Base-by-base conservation (phyloP, 2,797 vertebrate genomes). In the Prunella strophiata region DNA sequence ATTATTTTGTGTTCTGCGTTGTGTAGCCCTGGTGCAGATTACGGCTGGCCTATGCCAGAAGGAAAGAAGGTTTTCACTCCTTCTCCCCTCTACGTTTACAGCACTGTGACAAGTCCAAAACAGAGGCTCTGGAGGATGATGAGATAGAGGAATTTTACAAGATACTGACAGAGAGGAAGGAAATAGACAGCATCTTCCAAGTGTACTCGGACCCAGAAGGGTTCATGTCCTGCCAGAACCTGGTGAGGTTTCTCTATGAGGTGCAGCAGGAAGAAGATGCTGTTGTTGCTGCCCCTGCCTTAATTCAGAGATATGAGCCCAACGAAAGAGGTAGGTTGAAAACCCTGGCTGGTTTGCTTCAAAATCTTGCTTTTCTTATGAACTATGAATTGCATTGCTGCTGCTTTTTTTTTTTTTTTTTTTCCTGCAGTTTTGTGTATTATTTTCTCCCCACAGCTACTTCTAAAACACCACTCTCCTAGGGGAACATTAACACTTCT, bases 141-240 rank as follows among this genome's bases (percentile, higher is more conserved):
- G 99, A 99, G 98, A 99, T 99, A 40, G 98, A 98, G 94, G 89
- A 97, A 30, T 99, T 99, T 98, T 99, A 99, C 77, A 98, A 98
- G 80, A 96, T 98, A 85, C 98, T 99, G 92, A 99, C 99, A 2
- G 43, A 98, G 7, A 98, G 99, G 25, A 94, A 97, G 48, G 99
- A 99, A 97, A 98, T 99, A 7, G 97, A 99, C 29, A 93, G 85
- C 20, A 98, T 99, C 94, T 99, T 98, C 36, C 77, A 11, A 1
- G 93, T 92, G 2, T 99, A 98, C 3, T 97, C 98, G 1, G 26
- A 91, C 62, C 94, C 97, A 0, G 89, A 95, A 1, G 97, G 97
- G 55, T 96, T 98, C 88, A 98, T 99, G 98, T 98, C 98, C 1
- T 58, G 96, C 62, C 95, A 82, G 10, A 97, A 98, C 76, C 91